Base-by-base conservation (phyloP, 2,888 invertebrate genomes). In the Acanthosepion lycidas region DNA sequence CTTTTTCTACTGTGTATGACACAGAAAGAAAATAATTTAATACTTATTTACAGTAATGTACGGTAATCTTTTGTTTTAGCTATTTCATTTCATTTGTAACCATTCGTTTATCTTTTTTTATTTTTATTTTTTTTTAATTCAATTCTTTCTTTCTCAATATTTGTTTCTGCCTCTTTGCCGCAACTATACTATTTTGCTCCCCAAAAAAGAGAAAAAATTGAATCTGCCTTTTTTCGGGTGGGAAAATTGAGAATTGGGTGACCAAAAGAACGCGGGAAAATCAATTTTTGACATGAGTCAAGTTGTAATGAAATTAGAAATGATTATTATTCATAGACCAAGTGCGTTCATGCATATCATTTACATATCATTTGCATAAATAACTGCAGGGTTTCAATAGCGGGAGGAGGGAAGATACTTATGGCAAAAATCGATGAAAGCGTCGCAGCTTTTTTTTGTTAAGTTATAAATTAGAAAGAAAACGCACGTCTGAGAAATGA, bases 271-370 rank as follows among this genome's bases (percentile, higher is more conserved):
- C 20, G 49, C 5, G 33, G 93, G 23, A 51, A 93, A 53, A 49
- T 53, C 49, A 93, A 53, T 53, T 93, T 93, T 53, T 93, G 93
- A 93, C 93, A 93, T 53, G 93, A 53, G 93, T 93, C 93, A 93
- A 93, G 93, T 93, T 53, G 49, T 93, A 93, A 93, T 93, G 33
- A 93, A 93, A 93, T 93, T 93, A 93, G n/a, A 93, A 93, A 93
- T 93, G 53, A 93, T 93, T 93, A 93, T 93, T 93, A 93, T 93
- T 93, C 93, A 93, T 93, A 33, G 78, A 78, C 78, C 33, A 12
- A n/a, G 78, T 78, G 78, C 78, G 18, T 78, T 78, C 78, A 78
- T 78, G 78, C 78, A 78, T 78, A 18, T 78, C n/a, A 78, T 78
- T 78, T 93, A 53, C 93, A 93, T 51, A 93, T 93, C 51, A 93